A percentile compares a stretch with the other conserved stretches of the same genome.
These are phyloP conservation scores for Ommatoiulus sabulosus DNA, from an alignment of 2,888 invertebrate genomes.

Conservation along the genomic window DNA sequence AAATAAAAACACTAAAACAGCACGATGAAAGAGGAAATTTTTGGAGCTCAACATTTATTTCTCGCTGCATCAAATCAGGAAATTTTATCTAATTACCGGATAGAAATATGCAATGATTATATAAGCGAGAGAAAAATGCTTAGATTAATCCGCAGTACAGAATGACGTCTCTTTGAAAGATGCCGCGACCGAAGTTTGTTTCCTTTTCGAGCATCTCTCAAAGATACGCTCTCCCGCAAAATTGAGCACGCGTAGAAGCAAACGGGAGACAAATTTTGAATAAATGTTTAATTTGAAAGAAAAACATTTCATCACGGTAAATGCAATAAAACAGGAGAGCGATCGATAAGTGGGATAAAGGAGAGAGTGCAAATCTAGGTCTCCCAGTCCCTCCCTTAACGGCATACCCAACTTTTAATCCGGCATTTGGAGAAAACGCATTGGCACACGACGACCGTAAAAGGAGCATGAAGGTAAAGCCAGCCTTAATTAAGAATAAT, in stretches of 20 bases:
- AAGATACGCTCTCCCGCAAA: background rate
- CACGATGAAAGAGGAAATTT: background rate
- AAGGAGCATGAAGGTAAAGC: background rate
- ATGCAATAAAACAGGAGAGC: constrained; percentile 30
- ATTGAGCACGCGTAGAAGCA: background rate
- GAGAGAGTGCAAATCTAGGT: background rate
- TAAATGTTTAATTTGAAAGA: constrained; percentile 36
- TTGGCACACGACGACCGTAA: background rate
- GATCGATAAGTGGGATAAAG: background rate
- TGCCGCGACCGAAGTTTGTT: background rate
- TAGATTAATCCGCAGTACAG: background rate
- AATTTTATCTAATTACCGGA: background rate
- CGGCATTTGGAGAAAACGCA: background rate
- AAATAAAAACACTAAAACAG: background rate
- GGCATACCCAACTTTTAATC: constrained; percentile 4
- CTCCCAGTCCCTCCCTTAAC: background rate
- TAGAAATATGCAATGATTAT: background rate
- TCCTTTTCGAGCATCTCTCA: background rate
- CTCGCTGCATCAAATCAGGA: background rate
- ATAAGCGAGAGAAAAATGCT: background rate
- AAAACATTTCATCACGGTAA: constrained; percentile 37
- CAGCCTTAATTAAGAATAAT: background rate
- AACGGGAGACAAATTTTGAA: background rate
- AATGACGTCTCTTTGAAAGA: background rate
- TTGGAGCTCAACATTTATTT: background rate